Base-by-base conservation (phyloP, 30 jellyfish, hydroid and myxozoan species). In the Hydractinia symbiolongicarpus region DNA sequence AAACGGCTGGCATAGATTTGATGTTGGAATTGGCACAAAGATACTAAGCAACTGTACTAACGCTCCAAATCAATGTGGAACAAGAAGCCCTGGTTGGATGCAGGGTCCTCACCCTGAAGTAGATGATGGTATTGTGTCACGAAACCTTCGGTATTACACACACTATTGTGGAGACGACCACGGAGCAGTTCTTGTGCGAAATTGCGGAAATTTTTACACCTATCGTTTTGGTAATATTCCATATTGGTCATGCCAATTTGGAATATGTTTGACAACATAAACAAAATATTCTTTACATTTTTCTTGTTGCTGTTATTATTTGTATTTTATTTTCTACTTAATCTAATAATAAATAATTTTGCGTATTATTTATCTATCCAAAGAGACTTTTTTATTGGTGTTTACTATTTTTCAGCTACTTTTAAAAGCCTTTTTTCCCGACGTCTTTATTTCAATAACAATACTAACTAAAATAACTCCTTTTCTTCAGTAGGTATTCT, bases 101-200 rank as follows among this genome's bases (percentile, higher is more conserved):
- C 13, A 51, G 17, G 79, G 61, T 50, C 44, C 85, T 9, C 78
- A 54, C 6, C 85, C 85, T 5, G 7, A 4, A 49, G 79, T 55
- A 5, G 56, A n/a, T 8, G 85, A 55, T 66, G 85, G 76, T 10
- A n/a, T 77, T 19, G 79, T 55, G 6, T 54, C 78, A 0, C 11
- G 57, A 30, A 55, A n/a, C 10, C 54, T 77, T 5, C 79, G 60
- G 10, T 77, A 9, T 56, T 61, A 49, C 53, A 55, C 85, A 5
- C 60, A 9, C 53, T 77, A 77, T 50, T 77, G 85, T 14, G 85
- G 79, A 44, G 74, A 66, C 15, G 85, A 77, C 60, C 61, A 17
- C 9, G 85, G 85, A 49, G 14, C 0, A 54, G 85, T 77, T 7
- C 54, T 9, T 8, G 53, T 77, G 40, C 8, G 75, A 52, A 77